These are phyloP conservation scores for Falco cherrug DNA, from an alignment of 2,797 vertebrate genomes.

Conservation along the genomic window DNA sequence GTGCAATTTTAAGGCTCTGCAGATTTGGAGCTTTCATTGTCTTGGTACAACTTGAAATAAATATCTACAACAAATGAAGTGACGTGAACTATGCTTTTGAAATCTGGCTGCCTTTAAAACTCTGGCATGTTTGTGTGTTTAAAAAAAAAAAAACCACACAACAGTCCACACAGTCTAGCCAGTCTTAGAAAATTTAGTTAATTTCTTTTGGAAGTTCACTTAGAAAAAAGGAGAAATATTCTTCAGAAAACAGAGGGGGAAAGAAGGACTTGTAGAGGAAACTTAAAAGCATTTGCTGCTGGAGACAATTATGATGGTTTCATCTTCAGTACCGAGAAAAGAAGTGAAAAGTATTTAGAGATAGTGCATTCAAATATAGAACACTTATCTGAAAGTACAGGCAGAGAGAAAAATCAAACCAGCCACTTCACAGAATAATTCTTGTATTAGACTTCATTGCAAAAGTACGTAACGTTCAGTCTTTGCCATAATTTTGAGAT, in stretches of 20 bases:
- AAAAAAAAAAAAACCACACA: not conserved
- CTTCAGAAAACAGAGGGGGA: not conserved
- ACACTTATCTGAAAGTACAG: constrained; percentile 68
- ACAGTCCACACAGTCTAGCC: not conserved
- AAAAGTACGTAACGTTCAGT: not conserved
- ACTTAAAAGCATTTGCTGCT: not conserved
- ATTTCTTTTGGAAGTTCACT: not conserved
- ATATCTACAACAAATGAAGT: not conserved
- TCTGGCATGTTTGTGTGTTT: not conserved
- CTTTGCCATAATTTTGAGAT: constrained; percentile 41
- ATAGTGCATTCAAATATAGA: constrained; percentile 20
- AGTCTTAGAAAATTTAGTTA: not conserved
- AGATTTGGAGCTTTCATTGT: not conserved
- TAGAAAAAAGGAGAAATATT: not conserved
- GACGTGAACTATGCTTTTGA: not conserved
- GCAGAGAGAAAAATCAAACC: constrained; percentile 6
- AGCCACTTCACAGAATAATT: constrained; percentile 36
- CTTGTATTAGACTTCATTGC: constrained; percentile 44
- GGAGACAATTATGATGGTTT: not conserved
- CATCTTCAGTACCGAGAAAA: not conserved
- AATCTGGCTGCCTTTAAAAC: not conserved
- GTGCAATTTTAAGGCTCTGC: not conserved
- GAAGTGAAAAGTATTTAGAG: constrained; percentile 34
- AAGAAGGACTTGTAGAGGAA: not conserved
- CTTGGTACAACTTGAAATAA: not conserved